A percentile compares a stretch with the other conserved stretches of the same genome.
phyloP scores from a whole-genome alignment of 2,888 invertebrate genomes.

The Copidosoma aretas region DNA sequence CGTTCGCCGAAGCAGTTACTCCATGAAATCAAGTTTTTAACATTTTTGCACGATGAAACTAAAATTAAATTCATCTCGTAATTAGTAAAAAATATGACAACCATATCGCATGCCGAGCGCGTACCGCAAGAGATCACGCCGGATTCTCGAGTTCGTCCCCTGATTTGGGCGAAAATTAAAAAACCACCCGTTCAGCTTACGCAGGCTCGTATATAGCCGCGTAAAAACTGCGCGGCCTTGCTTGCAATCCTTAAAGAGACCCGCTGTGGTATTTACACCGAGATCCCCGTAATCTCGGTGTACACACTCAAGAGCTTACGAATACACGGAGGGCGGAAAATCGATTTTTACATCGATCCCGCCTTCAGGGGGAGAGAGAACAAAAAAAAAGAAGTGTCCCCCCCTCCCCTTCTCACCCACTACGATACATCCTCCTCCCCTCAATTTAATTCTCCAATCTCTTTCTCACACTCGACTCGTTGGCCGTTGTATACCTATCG shows the following conservation, averaged over 20 bases:
- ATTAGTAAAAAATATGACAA: too few relatives aligned
- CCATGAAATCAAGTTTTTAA: too few relatives aligned
- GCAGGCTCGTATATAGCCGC: too few relatives aligned
- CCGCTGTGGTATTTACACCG: too few relatives aligned
- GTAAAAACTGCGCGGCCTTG: not conserved
- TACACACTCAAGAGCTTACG: not conserved
- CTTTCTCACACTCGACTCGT: slow-evolving; percentile 31
- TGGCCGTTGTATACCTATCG: too few relatives aligned
- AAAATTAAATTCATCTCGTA: too few relatives aligned
- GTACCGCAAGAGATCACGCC: not conserved
- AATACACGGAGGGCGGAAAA: slow-evolving; percentile 25
- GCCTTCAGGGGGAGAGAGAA: not conserved
- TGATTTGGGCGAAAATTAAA: not conserved
- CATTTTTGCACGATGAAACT: too few relatives aligned
- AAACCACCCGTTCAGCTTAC: not conserved
- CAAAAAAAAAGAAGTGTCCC: slow-evolving; percentile 8
- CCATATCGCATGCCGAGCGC: not conserved
- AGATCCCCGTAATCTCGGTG: not conserved
- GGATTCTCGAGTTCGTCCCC: not conserved
- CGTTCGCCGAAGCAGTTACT: too few relatives aligned
- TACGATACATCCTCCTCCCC: too few relatives aligned
- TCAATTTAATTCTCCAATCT: slow-evolving; percentile 24
- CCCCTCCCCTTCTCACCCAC: slow-evolving; percentile 10
- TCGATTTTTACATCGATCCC: slow-evolving; percentile 35
- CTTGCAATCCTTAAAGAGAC: too few relatives aligned